phyloP scores from a whole-genome alignment of 1,140 invertebrate species.

The Aphelenchoides besseyi region DNA sequence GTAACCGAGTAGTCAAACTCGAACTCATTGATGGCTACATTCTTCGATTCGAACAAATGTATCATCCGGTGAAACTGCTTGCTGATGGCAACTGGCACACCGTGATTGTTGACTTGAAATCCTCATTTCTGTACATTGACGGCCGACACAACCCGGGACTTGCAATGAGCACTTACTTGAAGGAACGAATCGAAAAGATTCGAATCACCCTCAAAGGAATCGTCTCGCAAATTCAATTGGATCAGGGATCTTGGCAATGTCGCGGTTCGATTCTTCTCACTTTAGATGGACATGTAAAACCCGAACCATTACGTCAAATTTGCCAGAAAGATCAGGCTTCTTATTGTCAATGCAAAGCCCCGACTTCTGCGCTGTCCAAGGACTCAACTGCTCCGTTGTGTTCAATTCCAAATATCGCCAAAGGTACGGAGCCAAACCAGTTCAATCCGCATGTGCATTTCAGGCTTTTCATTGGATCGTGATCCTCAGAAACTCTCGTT shows the following conservation, averaged over 20 bases:
- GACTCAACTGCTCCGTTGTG: neutral
- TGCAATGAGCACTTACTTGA: neutral
- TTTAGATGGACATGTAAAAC: neutral
- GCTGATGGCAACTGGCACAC: conserved; percentile 1
- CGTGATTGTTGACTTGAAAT: neutral
- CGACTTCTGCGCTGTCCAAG: neutral
- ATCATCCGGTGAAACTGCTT: neutral
- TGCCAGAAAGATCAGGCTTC: neutral
- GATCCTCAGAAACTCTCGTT: conserved; percentile 1
- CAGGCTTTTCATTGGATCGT: neutral
- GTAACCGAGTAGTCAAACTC: neutral
- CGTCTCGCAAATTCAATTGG: neutral
- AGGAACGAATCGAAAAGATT: neutral
- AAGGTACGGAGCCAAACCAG: neutral
- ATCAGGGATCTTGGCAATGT: neutral
- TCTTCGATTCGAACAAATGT: neutral
- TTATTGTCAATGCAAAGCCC: conserved; percentile 12
- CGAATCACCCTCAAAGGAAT: neutral
- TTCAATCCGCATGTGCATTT: neutral
- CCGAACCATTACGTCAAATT: neutral
- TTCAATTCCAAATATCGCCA: neutral
- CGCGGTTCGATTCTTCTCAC: neutral
- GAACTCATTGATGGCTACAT: conserved; percentile 1
- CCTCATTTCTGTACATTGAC: neutral
- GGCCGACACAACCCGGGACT: neutral